Evolutionary conservation across 2,888 invertebrate species (phyloP).

Genomic region (Eupeodes luniger): DNA sequence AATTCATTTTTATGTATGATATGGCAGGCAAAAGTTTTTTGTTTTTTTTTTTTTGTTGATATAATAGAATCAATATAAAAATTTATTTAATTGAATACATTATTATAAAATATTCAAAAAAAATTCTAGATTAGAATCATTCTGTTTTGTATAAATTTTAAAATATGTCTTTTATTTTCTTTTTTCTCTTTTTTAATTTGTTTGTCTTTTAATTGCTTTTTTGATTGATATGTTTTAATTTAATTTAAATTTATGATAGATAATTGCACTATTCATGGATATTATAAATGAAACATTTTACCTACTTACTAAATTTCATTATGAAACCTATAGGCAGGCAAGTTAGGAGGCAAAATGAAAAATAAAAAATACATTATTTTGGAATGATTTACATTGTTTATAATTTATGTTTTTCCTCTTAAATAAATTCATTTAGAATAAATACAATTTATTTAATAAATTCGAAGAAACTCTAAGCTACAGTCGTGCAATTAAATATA

Average conservation of each 20-base stretch:
- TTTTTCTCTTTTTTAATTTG: conserved; percentile 33
- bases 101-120: conserved; percentile 15
- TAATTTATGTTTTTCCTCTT: conserved; percentile 41
- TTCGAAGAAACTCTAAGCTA: conserved; percentile 50
- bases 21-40: conserved; percentile 69
- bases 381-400: conserved; percentile 49
- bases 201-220: conserved; percentile 61
- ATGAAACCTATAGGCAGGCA: conserved; percentile 62
- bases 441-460: conserved; percentile 48
- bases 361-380: conserved; percentile 32
- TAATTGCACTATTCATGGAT: conserved; percentile 72
- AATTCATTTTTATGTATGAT: conserved; percentile 56
- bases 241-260: conserved; percentile 20
- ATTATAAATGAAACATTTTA: conserved; percentile 15
- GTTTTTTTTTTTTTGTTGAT: conserved; percentile 33
- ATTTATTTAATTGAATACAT: conserved; percentile 19
- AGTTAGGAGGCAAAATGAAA: conserved; percentile 59
- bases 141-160: conserved; percentile 21
- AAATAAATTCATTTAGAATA: conserved; percentile 66
- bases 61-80: conserved; percentile 42
- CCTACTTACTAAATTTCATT: conserved; percentile 43
- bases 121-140: conserved; percentile 35
- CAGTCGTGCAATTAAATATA: conserved; percentile 69
- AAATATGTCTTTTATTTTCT: conserved; percentile 21
- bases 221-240: conserved; percentile 39